Conservation (phyloP, 2,113 vertebrate species). For the Pantherophis guttatus region DNA sequence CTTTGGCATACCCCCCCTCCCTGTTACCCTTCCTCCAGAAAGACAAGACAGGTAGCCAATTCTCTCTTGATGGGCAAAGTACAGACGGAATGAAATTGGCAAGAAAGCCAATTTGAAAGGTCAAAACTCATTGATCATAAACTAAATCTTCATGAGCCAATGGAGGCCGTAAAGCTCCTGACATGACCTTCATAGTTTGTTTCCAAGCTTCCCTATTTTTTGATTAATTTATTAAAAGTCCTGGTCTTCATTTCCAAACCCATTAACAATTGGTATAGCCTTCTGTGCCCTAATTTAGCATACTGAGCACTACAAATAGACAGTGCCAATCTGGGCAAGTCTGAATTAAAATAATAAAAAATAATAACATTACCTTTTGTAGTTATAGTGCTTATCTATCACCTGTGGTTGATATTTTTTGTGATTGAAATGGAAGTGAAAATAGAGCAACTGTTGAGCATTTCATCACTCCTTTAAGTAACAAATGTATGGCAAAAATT, state of each 20-base stretch:
- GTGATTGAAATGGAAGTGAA: background rate
- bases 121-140: background rate
- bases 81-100: background rate
- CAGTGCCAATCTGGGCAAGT: background rate
- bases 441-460: background rate
- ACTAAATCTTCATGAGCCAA: background rate
- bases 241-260: conserved; percentile 6
- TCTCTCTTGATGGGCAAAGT: background rate
- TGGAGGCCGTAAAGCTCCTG: background rate
- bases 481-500: too few relatives aligned
- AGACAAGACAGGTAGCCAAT: background rate
- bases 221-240: background rate
- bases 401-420: conserved; percentile 2
- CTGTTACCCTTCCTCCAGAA: background rate
- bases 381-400: conserved; percentile 19
- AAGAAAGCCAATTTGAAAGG: background rate
- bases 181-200: conserved; percentile 21
- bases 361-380: conserved; percentile 6
- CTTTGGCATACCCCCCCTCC: background rate
- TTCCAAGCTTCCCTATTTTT: background rate
- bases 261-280: conserved; percentile 1
- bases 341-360: background rate
- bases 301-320: background rate
- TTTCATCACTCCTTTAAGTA: too few relatives aligned
- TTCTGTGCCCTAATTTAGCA: background rate